Conservation (phyloP, 2,797 vertebrate genomes). For the Phyllotis vaccarum region DNA sequence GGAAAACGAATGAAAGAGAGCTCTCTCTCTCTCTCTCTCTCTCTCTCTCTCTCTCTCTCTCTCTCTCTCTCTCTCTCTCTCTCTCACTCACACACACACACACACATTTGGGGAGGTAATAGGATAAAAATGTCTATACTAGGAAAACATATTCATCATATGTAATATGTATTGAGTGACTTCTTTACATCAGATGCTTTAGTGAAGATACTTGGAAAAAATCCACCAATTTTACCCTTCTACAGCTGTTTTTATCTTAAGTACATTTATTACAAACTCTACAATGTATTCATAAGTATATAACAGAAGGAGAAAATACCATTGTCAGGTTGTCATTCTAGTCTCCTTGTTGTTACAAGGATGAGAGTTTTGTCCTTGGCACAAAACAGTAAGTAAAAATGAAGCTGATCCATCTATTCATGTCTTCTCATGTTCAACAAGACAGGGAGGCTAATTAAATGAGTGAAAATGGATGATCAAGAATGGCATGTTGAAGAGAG, state of each 20-base stretch:
- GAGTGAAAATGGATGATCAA: not conserved
- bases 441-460: not conserved
- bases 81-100: too few relatives aligned
- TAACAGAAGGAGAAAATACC: constrained; percentile 77
- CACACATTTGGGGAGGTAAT: not conserved
- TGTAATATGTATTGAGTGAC: not conserved
- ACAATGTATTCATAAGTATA: constrained; percentile 65
- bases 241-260: not conserved
- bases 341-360: constrained; percentile 49
- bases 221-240: not conserved
- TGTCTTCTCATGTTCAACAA: not conserved
- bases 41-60: too few relatives aligned
- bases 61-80: too few relatives aligned
- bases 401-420: not conserved
- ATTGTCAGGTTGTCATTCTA: constrained; percentile 71
- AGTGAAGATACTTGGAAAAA: not conserved
- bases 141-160: not conserved
- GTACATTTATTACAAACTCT: constrained; percentile 58
- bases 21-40: too few relatives aligned
- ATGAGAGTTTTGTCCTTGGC: constrained; percentile 65
- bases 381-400: not conserved
- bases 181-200: not conserved
- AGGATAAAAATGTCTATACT: not conserved
- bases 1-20: not conserved
- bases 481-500: not conserved